Percentiles rank a stretch among this genome's conserved stretches.
These are phyloP conservation scores for Archilochus colubris DNA, from an alignment of 2,113 vertebrate genomes.

Conservation along the genomic window DNA sequence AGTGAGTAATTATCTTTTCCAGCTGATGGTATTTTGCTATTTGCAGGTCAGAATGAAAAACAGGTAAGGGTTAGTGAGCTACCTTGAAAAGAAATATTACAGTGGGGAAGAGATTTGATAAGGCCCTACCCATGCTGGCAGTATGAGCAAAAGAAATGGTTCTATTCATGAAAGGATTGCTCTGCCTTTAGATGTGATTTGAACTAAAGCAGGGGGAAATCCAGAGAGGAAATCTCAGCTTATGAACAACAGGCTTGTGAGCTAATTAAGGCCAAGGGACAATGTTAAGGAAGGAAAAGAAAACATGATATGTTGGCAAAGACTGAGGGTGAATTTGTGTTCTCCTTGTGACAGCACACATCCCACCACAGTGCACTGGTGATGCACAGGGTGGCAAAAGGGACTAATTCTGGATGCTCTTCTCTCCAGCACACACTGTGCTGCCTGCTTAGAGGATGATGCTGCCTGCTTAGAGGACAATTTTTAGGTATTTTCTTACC, in stretches of 20 bases:
- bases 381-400: not conserved
- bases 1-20: constrained; percentile 76
- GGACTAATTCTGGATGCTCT: not conserved
- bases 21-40: constrained; percentile 73
- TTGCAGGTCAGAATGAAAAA: constrained; percentile 75
- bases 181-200: constrained; percentile 33
- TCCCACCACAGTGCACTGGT: not conserved
- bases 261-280: constrained; percentile 31
- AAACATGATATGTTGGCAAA: not conserved
- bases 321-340: not conserved
- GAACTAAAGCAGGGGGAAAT: constrained; percentile 26
- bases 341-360: not conserved
- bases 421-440: not conserved
- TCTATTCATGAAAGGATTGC: constrained; percentile 41
- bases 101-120: constrained; percentile 46
- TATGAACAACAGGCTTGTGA: constrained; percentile 17
- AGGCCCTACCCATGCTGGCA: constrained; percentile 2
- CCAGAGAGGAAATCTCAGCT: constrained; percentile 21
- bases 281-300: constrained; percentile 12
- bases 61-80: constrained; percentile 64
- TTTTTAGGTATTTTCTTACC: not conserved
- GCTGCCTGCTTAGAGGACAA: not conserved
- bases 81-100: constrained; percentile 55
- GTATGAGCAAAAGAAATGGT: constrained; percentile 44
- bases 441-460: not conserved